These are phyloP conservation scores for Bombus confusus DNA, from an alignment of 1,140 invertebrate genomes.

Conservation along the genomic window DNA sequence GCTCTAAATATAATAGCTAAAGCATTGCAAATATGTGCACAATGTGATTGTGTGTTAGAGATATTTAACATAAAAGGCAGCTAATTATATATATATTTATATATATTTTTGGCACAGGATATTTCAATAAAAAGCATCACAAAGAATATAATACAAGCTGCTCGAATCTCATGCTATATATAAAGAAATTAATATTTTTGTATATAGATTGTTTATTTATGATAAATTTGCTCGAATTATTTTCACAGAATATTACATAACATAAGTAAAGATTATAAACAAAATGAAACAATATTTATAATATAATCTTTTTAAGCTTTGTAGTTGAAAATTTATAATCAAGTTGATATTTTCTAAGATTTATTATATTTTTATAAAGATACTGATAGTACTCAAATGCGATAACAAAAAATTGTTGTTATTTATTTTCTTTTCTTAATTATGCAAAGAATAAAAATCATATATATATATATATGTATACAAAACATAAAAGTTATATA, in stretches of 20 bases:
- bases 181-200: slow-evolving; percentile 15
- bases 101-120: not conserved
- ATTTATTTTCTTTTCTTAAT: slow-evolving; percentile 45
- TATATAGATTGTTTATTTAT: slow-evolving; percentile 42
- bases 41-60: not conserved
- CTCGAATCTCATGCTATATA: slow-evolving; percentile 17
- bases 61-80: not conserved
- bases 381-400: slow-evolving; percentile 28
- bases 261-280: slow-evolving; percentile 7
- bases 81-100: slow-evolving; percentile 8
- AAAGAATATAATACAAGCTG: not conserved
- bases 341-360: slow-evolving; percentile 47
- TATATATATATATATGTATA: slow-evolving; percentile 26
- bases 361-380: slow-evolving; percentile 68
- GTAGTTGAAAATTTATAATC: slow-evolving; percentile 8
- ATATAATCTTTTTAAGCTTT: slow-evolving; percentile 36
- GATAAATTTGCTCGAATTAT: slow-evolving; percentile 14
- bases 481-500: slow-evolving; percentile 7
- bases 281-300: slow-evolving; percentile 20
- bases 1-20: slow-evolving; percentile 5
- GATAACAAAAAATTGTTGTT: slow-evolving; percentile 29
- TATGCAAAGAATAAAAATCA: slow-evolving; percentile 8
- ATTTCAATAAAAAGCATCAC: not conserved
- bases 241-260: slow-evolving; percentile 21
- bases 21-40: not conserved